Conservation (phyloP, 2,888 invertebrate species). For the Parnassius apollo region DNA sequence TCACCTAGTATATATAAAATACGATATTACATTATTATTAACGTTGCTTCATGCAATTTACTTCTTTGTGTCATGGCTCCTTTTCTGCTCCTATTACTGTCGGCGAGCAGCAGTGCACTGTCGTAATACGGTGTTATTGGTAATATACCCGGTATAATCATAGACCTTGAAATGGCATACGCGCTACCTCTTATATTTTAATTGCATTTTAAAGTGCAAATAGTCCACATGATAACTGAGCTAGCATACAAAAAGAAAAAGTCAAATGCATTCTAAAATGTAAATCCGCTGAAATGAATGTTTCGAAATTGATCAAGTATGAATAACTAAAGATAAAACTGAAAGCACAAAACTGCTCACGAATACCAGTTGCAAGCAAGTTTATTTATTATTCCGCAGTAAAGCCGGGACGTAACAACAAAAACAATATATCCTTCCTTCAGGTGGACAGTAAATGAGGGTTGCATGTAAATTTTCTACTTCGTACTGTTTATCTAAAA, state of each 20-base stretch:
- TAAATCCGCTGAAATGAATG: neutral
- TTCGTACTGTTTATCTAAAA: constrained; percentile 24
- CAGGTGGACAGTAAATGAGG: constrained; percentile 29
- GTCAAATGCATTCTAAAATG: neutral
- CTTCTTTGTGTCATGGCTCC: too few relatives aligned
- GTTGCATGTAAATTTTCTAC: constrained; percentile 27
- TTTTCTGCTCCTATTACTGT: too few relatives aligned
- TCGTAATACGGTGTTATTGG: too few relatives aligned
- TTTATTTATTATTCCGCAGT: constrained; percentile 27
- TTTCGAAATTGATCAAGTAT: constrained; percentile 9
- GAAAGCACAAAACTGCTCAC: constrained; percentile 13
- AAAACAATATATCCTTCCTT: constrained; percentile 28
- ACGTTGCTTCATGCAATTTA: too few relatives aligned
- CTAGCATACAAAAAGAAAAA: neutral
- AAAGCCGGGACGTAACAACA: constrained; percentile 22
- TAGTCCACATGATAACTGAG: too few relatives aligned
- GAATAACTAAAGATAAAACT: constrained; percentile 20
- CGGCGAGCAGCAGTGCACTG: too few relatives aligned
- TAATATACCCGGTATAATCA: too few relatives aligned
- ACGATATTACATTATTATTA: too few relatives aligned
- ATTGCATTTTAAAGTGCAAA: too few relatives aligned
- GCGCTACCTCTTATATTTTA: too few relatives aligned
- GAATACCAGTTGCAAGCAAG: constrained; percentile 19
- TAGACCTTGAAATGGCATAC: too few relatives aligned
- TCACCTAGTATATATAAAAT: too few relatives aligned